Percentiles rank a stretch among this genome's conserved stretches.
phyloP scores from a whole-genome alignment of 64 coral and sea anemone species.

The Catalaphyllia jardinei region DNA sequence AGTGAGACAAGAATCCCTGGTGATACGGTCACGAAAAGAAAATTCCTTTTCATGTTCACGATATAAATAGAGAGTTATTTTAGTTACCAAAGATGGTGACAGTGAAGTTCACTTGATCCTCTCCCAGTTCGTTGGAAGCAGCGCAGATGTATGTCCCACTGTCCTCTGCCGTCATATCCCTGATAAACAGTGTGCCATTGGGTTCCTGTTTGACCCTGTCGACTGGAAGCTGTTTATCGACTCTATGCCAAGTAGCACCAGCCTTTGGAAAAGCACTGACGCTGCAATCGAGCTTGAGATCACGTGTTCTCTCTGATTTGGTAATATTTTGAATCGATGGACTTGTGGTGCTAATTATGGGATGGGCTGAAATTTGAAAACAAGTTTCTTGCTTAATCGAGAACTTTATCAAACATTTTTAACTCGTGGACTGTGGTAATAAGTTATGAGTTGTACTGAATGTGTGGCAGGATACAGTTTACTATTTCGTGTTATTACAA shows the following conservation, averaged over 20 bases:
- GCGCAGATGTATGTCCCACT: conserved; percentile 48
- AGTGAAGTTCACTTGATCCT: conserved; percentile 24
- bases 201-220: background rate
- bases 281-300: conserved; percentile 15
- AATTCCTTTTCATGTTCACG: background rate
- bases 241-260: conserved; percentile 18
- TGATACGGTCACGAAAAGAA: too few species aligned
- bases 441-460: too few species aligned
- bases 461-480: too few species aligned
- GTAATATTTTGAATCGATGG: background rate
- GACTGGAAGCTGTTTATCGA: conserved; percentile 25
- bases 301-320: background rate
- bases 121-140: conserved; percentile 47
- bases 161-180: conserved; percentile 15
- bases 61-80: background rate
- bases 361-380: background rate
- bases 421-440: too few species aligned
- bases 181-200: conserved; percentile 20
- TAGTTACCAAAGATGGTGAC: conserved; percentile 50
- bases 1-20: too few species aligned
- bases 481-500: too few species aligned
- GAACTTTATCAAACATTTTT: too few species aligned
- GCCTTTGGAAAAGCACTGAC: conserved; percentile 56
- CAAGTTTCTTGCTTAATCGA: too few species aligned
- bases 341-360: background rate